These are phyloP conservation scores for Paralvinella palmiformis DNA, from an alignment of 1,140 invertebrate species.

Conservation along the genomic window DNA sequence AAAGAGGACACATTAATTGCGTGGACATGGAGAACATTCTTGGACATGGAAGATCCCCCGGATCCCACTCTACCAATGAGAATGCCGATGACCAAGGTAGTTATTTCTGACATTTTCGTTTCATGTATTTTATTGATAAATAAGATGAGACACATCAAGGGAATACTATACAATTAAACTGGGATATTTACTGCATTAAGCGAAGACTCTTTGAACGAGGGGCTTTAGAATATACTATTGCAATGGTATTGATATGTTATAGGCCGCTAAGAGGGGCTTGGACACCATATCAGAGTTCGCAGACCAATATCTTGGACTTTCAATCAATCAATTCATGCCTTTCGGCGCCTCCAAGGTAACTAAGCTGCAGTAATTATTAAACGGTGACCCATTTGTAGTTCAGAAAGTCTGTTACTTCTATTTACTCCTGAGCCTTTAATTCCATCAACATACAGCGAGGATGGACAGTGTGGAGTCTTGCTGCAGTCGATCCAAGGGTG, in stretches of 20 bases:
- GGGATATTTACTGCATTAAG: no score
- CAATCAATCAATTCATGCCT: neutral
- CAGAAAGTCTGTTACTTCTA: no score
- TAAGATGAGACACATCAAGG: no score
- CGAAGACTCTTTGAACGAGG: no score
- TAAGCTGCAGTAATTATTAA: no score
- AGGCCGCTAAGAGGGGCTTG: constrained; percentile 5
- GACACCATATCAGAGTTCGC: neutral
- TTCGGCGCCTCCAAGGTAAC: neutral
- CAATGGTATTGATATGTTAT: neutral
- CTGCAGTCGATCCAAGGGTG: neutral
- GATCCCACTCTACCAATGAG: neutral
- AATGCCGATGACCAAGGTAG: constrained; percentile 11
- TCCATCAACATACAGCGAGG: neutral
- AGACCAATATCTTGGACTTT: neutral
- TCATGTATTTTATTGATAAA: no score
- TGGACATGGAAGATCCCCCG: neutral
- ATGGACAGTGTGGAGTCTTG: neutral
- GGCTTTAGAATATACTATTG: neutral
- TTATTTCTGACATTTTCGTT: no score
- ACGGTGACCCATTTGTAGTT: no score
- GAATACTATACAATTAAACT: no score
- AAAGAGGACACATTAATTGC: neutral
- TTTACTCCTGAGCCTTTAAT: neutral
- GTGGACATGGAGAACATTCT: constrained; percentile 5